A percentile compares a stretch with the other conserved stretches of the same genome.
These are phyloP conservation scores for Himantopus leucocephalus DNA, from an alignment of 2,113 vertebrate species.

Conservation along the genomic window DNA sequence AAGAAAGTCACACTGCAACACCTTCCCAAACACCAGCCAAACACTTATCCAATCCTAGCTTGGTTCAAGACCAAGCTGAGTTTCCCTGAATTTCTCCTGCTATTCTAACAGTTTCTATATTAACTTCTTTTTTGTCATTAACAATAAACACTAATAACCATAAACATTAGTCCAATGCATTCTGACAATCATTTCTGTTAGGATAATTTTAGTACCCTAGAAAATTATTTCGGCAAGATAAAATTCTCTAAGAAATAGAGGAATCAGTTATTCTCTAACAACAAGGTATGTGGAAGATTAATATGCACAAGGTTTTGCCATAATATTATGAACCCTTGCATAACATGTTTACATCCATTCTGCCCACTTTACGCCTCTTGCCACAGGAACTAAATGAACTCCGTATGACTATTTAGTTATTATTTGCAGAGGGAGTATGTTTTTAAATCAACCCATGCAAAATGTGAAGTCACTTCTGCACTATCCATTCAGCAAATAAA, in stretches of 20 bases:
- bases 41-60: background rate
- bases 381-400: background rate
- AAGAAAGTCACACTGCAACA: background rate
- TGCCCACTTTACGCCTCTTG: background rate
- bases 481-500: background rate
- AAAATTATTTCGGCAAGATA: background rate
- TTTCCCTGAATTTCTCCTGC: background rate
- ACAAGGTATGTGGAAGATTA: background rate
- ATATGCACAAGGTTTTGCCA: background rate
- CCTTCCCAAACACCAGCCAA: background rate
- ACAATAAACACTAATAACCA: background rate
- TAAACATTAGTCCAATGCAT: background rate
- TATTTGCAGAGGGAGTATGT: background rate
- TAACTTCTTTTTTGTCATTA: background rate
- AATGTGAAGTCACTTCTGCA: background rate
- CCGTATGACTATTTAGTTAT: background rate
- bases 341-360: background rate
- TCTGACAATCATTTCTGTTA: constrained; percentile 13
- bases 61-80: background rate
- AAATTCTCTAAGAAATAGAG: background rate
- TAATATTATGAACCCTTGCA: background rate
- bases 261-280: background rate
- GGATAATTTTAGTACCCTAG: background rate
- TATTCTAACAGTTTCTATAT: background rate
- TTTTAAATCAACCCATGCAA: background rate